phyloP scores from a whole-genome alignment of 2,888 invertebrate species.

The Gasteruption jaculator region DNA sequence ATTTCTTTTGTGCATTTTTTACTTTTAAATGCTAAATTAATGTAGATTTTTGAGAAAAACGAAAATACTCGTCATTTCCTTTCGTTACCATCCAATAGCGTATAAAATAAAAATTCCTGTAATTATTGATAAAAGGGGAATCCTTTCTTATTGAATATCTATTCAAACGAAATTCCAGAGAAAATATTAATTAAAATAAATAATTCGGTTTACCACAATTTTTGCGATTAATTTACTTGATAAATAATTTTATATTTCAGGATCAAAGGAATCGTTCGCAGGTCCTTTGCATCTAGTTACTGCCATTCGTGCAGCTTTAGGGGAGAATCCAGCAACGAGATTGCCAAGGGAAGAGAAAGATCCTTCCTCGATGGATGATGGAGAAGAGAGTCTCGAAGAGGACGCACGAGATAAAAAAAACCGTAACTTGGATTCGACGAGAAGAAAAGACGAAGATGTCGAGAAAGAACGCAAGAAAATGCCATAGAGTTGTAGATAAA shows the following conservation, averaged over 20 bases:
- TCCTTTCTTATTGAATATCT: background rate
- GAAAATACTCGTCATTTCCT: too few species aligned
- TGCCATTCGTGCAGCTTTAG: slow-evolving; percentile 60
- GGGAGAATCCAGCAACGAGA: slow-evolving; percentile 40
- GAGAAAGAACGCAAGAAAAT: slow-evolving; percentile 48
- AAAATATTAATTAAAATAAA: background rate
- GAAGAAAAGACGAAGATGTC: slow-evolving; percentile 31
- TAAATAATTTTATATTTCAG: slow-evolving; percentile 49
- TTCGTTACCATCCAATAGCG: too few species aligned
- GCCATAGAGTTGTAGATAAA: slow-evolving; percentile 36
- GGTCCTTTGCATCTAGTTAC: slow-evolving; percentile 60
- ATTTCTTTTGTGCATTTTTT: too few species aligned
- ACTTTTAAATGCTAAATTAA: too few species aligned
- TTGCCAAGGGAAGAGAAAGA: too few species aligned
- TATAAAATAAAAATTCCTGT: too few species aligned
- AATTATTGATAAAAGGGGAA: background rate
- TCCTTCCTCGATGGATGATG: slow-evolving; percentile 6
- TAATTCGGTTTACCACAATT: too few species aligned
- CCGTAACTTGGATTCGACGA: slow-evolving; percentile 12
- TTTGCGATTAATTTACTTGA: background rate
- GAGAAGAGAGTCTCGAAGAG: slow-evolving; percentile 28
- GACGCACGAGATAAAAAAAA: slow-evolving; percentile 22
- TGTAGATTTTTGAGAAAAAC: too few species aligned
- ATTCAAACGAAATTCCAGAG: background rate
- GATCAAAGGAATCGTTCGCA: slow-evolving; percentile 61